Base-by-base conservation (phyloP, 92 coral and sea anemone species). In the Palythoa heliodiscus region DNA sequence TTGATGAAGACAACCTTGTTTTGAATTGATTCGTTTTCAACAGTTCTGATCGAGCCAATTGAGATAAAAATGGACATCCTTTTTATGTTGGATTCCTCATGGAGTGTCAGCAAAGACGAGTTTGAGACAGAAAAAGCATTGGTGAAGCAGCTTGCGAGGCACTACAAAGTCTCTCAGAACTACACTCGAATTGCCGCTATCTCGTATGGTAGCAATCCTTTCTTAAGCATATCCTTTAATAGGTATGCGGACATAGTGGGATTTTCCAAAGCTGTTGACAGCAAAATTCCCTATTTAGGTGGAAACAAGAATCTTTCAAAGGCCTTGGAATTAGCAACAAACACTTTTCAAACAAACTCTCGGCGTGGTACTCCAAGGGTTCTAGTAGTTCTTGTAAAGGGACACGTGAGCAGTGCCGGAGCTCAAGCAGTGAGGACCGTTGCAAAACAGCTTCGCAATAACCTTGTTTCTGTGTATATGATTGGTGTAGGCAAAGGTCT, bases 71-170 rank as follows among this genome's bases (percentile, higher is more conserved):
- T 92, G 52, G 98, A 95, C 75, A 78, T 95, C 50, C 89, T 94
- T 15, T 95, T 95, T 71, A 88, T 93, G 24, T 29, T 95, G 77
- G 98, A 95, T 80, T 92, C 98, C 8, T 95, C 98, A 5, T 91
- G 92, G 78, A 93, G 90, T 19, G 75, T 94, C 52, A 48, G 94
- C 10, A 84, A 78, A 78, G 87, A 76, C 7, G 88, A 92, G 55
- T 95, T 87, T 86, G 84, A 78, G 52, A 76, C 83, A 37, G 88
- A 93, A 73, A 89, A 93, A 87, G 76, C 86, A 48, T 90, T 95
- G 35, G 90, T 92, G 48, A 83, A 88, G 29, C 35, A 83, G 66
- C 52, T 92, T 25, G 91, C 91, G 11, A 85, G 74, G 43, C 77
- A 86, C 25, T 93, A 91, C 77, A 84, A 73, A 29, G 86, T 95